Base-by-base conservation (phyloP, 2,113 vertebrate genomes). In the Erythrocercus mccallii region DNA sequence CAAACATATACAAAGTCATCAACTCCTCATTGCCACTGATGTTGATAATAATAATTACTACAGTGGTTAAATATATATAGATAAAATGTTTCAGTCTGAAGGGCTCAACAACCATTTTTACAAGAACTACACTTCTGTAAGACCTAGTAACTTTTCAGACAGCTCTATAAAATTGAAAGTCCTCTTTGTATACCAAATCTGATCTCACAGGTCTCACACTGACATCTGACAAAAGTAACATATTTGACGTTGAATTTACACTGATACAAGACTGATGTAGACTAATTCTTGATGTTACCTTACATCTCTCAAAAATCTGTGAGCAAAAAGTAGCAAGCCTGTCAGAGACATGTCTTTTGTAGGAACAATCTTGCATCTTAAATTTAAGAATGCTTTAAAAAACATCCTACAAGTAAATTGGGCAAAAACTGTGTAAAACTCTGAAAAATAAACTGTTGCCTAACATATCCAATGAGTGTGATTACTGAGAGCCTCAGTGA, bases 1-100 rank as follows among this genome's bases (percentile, higher is more conserved):
- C 96, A 97, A 79, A 96, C 94, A 58, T 97, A 92, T 97, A 82
- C 90, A 97, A 97, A 97, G 95, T 95, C 9, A 30, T 95, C 92
- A 95, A 40, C 38, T 91, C 69, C 76, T 93, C 22, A 3, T 92
- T 97, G 96, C 81, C 86, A 93, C 96, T 98, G 97, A 98, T 98
- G 97, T 96, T 98, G 98, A 73, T 72, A 76, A 57, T 60, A 66
- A 62, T 60, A 16, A 85, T 86, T 98, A 97, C 97, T 90, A n/a
- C 42, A 65, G 85, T 79, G 47, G 21, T 82, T 48, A 95, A 78
- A 58, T 86, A 76, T 22, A 42, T 40, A 51, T 33, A 5, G 31
- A 62, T 84, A 74, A 50, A 83, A 37, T 27, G 5, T 44, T 89
- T 87, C 31, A 38, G 19, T 84, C 58, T 77, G 66, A 94, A 88